phyloP scores from a whole-genome alignment of 1,140 invertebrate genomes.

The Rhopalosiphum padi region DNA sequence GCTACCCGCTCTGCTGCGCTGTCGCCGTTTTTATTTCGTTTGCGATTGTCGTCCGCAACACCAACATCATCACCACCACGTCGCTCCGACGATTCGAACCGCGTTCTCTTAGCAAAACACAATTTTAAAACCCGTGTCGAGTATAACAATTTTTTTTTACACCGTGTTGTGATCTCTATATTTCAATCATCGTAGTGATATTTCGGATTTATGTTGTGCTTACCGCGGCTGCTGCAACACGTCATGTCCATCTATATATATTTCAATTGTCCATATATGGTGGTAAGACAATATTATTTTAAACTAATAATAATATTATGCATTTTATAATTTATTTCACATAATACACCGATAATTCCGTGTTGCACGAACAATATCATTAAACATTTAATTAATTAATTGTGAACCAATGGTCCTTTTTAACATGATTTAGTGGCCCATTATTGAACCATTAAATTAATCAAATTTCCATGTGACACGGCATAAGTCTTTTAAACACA shows the following conservation, averaged over 20 bases:
- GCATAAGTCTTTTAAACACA: too few relatives aligned
- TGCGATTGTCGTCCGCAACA: background rate
- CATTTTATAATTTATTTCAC: background rate
- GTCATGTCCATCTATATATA: background rate
- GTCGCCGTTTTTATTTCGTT: conserved; percentile 6
- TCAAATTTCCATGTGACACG: too few relatives aligned
- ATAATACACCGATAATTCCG: too few relatives aligned
- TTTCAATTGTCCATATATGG: background rate
- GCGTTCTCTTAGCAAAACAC: background rate
- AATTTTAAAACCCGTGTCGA: background rate
- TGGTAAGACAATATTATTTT: background rate
- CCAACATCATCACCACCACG: background rate
- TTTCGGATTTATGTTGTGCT: background rate
- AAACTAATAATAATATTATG: background rate
- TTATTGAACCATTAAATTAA: too few relatives aligned
- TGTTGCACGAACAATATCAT: too few relatives aligned
- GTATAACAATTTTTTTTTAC: background rate
- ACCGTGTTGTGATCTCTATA: background rate
- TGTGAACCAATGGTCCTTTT: too few relatives aligned
- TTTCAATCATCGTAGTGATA: background rate
- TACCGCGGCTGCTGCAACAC: background rate
- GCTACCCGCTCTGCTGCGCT: background rate
- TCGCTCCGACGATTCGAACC: background rate
- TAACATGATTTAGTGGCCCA: too few relatives aligned
- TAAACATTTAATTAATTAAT: too few relatives aligned